Evolutionary conservation across 2,888 invertebrate species (phyloP).

Genomic region (Rosalia funebris): DNA sequence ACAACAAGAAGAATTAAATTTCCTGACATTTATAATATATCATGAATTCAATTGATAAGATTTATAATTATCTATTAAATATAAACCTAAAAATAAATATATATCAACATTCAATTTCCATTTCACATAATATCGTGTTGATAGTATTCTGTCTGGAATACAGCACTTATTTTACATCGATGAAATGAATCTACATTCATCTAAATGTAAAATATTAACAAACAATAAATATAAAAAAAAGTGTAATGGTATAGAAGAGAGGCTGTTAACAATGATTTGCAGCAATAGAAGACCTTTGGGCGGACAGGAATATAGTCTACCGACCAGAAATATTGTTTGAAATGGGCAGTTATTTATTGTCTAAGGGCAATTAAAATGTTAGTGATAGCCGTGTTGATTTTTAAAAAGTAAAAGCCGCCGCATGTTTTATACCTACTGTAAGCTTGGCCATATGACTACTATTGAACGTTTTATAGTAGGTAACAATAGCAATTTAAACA

Average conservation of each 20-base stretch:
- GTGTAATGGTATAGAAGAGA: constrained; percentile 52
- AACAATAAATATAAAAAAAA: constrained; percentile 58
- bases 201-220: constrained; percentile 37
- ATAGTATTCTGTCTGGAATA: no score
- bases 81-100: no score
- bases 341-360: constrained; percentile 11
- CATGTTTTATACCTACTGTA: background rate
- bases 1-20: no score
- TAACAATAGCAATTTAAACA: no score
- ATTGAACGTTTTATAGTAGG: no score
- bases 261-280: constrained; percentile 58
- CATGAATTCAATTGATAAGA: no score
- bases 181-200: no score
- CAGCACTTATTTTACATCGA: no score
- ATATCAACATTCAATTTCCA: no score
- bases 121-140: no score
- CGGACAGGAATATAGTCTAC: constrained; percentile 36
- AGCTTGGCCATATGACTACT: background rate
- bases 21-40: no score
- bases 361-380: constrained; percentile 13
- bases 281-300: constrained; percentile 46
- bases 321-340: constrained; percentile 13
- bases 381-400: constrained; percentile 11
- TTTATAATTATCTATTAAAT: no score
- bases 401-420: constrained; percentile 7